These are phyloP conservation scores for Hemicentrotus pulcherrimus DNA, from an alignment of 35 echinoderm and acorn worm genomes.

Conservation along the genomic window DNA sequence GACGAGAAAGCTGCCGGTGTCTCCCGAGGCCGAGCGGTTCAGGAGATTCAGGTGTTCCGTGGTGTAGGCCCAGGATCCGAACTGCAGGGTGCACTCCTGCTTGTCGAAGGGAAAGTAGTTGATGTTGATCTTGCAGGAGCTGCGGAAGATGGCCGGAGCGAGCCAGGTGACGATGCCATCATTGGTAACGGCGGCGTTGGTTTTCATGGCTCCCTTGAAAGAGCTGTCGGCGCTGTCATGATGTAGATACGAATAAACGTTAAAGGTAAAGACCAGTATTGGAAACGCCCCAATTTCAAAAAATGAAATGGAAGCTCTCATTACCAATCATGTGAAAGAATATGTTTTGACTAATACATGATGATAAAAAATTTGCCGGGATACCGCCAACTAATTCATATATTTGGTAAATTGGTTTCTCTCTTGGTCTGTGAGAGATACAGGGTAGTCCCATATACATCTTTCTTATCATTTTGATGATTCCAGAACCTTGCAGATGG, in stretches of 20 bases:
- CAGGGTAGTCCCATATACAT: no score
- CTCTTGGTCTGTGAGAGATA: no score
- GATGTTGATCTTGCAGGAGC: slow-evolving; percentile 89
- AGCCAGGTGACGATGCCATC: slow-evolving; percentile 78
- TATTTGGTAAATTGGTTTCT: no score
- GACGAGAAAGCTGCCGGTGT: slow-evolving; percentile 68
- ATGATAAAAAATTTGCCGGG: no score
- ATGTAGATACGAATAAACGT: not conserved
- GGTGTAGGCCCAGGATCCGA: slow-evolving; percentile 90
- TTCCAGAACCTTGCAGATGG: no score
- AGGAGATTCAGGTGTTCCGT: slow-evolving; percentile 68
- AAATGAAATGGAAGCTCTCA: no score
- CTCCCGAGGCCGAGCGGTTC: slow-evolving; percentile 66
- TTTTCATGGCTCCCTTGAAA: slow-evolving; percentile 81
- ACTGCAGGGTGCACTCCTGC: slow-evolving; percentile 72
- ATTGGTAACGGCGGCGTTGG: slow-evolving; percentile 68
- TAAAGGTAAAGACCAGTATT: no score
- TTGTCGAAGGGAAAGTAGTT: slow-evolving; percentile 89
- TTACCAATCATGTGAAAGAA: no score
- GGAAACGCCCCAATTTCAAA: no score
- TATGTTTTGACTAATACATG: no score
- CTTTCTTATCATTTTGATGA: no score
- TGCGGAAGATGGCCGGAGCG: slow-evolving; percentile 90
- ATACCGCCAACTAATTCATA: no score
- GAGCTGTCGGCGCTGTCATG: slow-evolving; percentile 75